Percentiles rank a stretch among this genome's conserved stretches.
Conservation (phyloP, 2,888 invertebrate species). For the Archips crataeganus region DNA sequence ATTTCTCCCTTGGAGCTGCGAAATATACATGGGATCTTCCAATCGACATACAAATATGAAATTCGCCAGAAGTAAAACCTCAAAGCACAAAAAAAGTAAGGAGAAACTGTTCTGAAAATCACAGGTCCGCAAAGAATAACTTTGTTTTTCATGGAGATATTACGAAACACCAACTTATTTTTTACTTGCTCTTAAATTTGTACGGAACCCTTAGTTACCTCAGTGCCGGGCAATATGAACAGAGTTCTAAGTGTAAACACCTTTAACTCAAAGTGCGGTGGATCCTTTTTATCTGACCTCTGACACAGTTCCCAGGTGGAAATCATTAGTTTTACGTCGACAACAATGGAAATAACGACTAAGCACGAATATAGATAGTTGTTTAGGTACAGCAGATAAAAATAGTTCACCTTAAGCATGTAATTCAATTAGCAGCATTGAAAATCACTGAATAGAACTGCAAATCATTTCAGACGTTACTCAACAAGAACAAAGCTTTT, state of each 20-base stretch:
- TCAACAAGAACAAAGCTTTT: slow-evolving; percentile 32
- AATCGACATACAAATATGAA: no score
- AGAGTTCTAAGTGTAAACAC: background rate
- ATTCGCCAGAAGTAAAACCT: no score
- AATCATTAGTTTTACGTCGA: slow-evolving; percentile 4
- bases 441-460: slow-evolving; percentile 44
- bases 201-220: background rate
- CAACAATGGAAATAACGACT: background rate
- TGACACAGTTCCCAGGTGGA: slow-evolving; percentile 12
- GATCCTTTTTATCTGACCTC: background rate
- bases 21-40: no score
- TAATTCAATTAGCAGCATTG: slow-evolving; percentile 37
- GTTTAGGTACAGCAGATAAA: slow-evolving; percentile 24
- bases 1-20: no score
- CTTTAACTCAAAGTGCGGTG: background rate
- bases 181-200: no score
- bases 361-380: slow-evolving; percentile 3
- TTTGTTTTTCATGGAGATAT: no score
- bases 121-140: no score
- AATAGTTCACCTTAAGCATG: slow-evolving; percentile 19
- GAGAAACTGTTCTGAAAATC: no score
- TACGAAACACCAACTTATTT: no score
- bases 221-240: background rate
- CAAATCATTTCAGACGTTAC: slow-evolving; percentile 53
- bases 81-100: no score